Conservation (phyloP, 2,797 vertebrate genomes). For the Eurystomus glaucurus region DNA sequence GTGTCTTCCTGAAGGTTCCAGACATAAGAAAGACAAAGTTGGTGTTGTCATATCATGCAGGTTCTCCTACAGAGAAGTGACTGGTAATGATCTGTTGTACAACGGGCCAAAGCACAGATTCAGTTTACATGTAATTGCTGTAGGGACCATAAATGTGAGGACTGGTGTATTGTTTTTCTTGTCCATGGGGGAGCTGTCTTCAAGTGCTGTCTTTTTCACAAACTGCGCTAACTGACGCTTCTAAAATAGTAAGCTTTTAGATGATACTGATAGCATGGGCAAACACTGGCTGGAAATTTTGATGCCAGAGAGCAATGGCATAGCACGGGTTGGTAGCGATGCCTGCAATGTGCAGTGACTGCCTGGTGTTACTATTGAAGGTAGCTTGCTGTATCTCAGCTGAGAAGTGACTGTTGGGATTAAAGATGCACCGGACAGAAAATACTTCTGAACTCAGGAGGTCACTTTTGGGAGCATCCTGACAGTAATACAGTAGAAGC, state of each 20-base stretch:
- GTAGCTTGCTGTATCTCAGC: not conserved
- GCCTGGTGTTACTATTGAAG: not conserved
- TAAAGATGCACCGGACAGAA: not conserved
- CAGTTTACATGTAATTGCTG: not conserved
- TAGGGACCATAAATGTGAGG: not conserved
- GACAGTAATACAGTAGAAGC: not conserved
- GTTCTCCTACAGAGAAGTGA: not conserved
- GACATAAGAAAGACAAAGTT: not conserved
- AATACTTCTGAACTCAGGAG: not conserved
- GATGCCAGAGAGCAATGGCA: not conserved
- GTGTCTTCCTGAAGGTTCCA: not conserved
- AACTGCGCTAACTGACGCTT: not conserved
- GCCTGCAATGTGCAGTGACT: not conserved
- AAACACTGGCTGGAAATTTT: not conserved
- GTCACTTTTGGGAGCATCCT: not conserved
- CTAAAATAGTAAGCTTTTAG: not conserved
- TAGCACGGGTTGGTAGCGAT: not conserved
- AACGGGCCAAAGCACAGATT: not conserved
- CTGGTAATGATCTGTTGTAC: not conserved
- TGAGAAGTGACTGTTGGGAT: not conserved
- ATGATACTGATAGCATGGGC: not conserved
- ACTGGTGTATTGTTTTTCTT: not conserved
- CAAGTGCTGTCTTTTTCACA: not conserved
- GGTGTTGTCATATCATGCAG: fast-evolving
- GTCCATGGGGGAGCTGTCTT: not conserved